A percentile compares a stretch with the other conserved stretches of the same genome.
These are phyloP conservation scores for Pyrocoelia pectoralis DNA, from an alignment of 2,888 invertebrate species.

Conservation along the genomic window DNA sequence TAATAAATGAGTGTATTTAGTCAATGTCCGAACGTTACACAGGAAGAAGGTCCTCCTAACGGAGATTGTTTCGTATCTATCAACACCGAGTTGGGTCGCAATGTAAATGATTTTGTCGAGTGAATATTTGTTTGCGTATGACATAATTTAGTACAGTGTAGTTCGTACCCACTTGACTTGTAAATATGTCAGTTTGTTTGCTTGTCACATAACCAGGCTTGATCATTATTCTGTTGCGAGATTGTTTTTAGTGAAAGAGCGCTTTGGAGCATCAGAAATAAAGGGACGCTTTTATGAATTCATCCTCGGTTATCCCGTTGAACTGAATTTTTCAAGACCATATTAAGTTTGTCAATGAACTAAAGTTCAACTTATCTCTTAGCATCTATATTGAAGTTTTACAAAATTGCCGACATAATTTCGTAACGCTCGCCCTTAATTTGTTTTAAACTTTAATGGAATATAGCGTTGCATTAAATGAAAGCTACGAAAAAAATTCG, in stretches of 20 bases:
- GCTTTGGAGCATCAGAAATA: background rate
- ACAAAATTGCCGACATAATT: slow-evolving; percentile 1
- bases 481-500: background rate
- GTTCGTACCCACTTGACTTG: slow-evolving; percentile 31
- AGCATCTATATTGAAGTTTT: background rate
- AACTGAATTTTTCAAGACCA: slow-evolving; percentile 1
- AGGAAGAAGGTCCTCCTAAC: slow-evolving; percentile 37
- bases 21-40: slow-evolving; percentile 41
- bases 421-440: background rate
- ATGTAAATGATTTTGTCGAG: slow-evolving; percentile 19
- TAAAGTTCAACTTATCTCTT: background rate
- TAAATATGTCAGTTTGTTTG: slow-evolving; percentile 32
- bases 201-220: slow-evolving; percentile 25
- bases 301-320: background rate
- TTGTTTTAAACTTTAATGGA: background rate
- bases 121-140: slow-evolving; percentile 29
- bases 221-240: slow-evolving; percentile 26
- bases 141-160: slow-evolving; percentile 28
- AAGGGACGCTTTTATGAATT: background rate
- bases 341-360: slow-evolving; percentile 1
- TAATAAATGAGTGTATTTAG: slow-evolving; percentile 41
- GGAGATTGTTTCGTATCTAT: slow-evolving; percentile 35
- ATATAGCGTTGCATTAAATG: background rate
- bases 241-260: slow-evolving; percentile 21
- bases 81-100: slow-evolving; percentile 29